Percentiles rank a stretch among this genome's conserved stretches.
phyloP scores from a whole-genome alignment of 2,113 vertebrate species.

The Ascaphus truei region DNA sequence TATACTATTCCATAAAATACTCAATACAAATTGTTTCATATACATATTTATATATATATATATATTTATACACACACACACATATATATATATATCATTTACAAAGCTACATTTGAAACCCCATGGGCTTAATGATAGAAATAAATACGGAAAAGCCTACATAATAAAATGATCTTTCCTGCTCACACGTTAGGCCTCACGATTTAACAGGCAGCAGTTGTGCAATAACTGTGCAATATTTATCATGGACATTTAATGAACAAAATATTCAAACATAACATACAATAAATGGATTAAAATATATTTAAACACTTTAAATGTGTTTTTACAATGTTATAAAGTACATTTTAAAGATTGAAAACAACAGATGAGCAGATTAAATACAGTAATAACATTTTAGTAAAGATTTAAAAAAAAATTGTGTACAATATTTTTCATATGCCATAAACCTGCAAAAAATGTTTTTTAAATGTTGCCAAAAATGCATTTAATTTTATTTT shows the following conservation, averaged over 20 bases:
- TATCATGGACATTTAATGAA: constrained; percentile 67
- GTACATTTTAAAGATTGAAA: constrained; percentile 58
- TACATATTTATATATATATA: too few relatives aligned
- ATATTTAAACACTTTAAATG: constrained; percentile 66
- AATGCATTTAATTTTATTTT: not conserved
- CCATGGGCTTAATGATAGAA: constrained; percentile 90
- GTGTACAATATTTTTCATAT: too few relatives aligned
- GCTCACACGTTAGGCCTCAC: constrained; percentile 69
- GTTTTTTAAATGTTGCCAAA: not conserved
- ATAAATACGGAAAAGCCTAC: constrained; percentile 98
- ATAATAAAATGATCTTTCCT: constrained; percentile 66
- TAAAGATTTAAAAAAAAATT: too few relatives aligned
- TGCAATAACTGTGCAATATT: constrained; percentile 62
- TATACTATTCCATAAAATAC: too few relatives aligned
- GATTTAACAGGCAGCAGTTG: constrained; percentile 68
- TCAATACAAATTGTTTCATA: too few relatives aligned
- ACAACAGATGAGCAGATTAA: constrained; percentile 55
- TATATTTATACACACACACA: constrained; percentile 69
- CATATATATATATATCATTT: constrained; percentile 76
- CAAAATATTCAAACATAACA: constrained; percentile 67
- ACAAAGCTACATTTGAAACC: constrained; percentile 98
- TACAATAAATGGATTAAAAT: constrained; percentile 76
- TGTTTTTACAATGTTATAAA: constrained; percentile 61
- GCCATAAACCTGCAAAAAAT: too few relatives aligned
- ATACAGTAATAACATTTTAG: too few relatives aligned